phyloP scores from a whole-genome alignment of 2,797 vertebrate genomes.

The Coranthus polyacanthus region DNA sequence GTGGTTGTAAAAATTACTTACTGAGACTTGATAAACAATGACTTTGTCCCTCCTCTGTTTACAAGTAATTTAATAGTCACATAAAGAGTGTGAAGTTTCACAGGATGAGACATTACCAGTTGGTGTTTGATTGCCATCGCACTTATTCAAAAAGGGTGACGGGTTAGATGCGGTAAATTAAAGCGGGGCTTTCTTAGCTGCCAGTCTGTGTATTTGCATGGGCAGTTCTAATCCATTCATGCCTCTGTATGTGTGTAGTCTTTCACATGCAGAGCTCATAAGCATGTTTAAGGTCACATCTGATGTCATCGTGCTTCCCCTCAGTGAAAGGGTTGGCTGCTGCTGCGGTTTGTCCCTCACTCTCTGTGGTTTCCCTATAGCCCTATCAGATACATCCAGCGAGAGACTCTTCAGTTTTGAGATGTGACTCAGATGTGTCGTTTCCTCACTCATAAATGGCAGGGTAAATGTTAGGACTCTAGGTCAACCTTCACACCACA shows the following conservation, averaged over 20 bases:
- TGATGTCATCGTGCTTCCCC: constrained; percentile 77
- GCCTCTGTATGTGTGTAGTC: background rate
- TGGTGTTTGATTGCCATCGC: background rate
- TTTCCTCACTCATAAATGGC: constrained; percentile 11
- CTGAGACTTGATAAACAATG: background rate
- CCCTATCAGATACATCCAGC: constrained; percentile 24
- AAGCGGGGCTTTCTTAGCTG: constrained; percentile 42
- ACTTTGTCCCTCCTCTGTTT: background rate
- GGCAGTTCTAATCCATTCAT: constrained; percentile 29
- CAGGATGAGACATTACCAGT: constrained; percentile 40
- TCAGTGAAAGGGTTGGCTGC: constrained; percentile 43
- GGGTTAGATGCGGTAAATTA: constrained; percentile 49
- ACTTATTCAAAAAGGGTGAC: constrained; percentile 42
- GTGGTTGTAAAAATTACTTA: too few species aligned
- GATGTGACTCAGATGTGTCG: constrained; percentile 37
- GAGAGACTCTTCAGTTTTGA: constrained; percentile 8
- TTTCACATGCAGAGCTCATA: constrained; percentile 50
- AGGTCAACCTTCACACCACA: constrained; percentile 12
- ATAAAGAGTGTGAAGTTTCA: constrained; percentile 38
- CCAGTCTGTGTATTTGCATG: constrained; percentile 51
- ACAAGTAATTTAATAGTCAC: constrained; percentile 27
- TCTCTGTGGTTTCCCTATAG: constrained; percentile 66
- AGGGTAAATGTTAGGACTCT: constrained; percentile 38
- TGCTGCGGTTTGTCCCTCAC: constrained; percentile 54
- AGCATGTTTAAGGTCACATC: constrained; percentile 74